Percentiles rank a stretch among this genome's conserved stretches.
Evolutionary conservation across 2,888 invertebrate species (phyloP).

Genomic region (Merodon equestris): DNA sequence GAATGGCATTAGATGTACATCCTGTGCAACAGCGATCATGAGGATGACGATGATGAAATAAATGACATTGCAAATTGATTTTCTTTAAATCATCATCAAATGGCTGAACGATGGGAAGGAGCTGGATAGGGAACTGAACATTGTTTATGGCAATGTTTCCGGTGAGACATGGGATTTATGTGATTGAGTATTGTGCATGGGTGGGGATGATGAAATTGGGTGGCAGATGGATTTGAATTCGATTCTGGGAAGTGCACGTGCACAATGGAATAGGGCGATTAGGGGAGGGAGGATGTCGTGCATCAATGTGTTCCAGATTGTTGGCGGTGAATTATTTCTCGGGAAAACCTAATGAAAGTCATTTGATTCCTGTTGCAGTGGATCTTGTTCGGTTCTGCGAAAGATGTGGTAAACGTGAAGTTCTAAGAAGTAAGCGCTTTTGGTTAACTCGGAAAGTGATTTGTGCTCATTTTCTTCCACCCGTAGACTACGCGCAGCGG

Average conservation of each 20-base stretch:
- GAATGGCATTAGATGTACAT: slow-evolving; percentile 57
- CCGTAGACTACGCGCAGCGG: too few species aligned
- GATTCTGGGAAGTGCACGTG: slow-evolving; percentile 29
- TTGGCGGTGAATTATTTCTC: neutral
- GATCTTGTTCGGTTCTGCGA: too few species aligned
- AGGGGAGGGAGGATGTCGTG: too few species aligned
- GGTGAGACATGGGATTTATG: slow-evolving; percentile 47
- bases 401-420: too few species aligned
- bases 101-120: slow-evolving; percentile 38
- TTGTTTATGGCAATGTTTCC: slow-evolving; percentile 55
- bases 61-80: slow-evolving; percentile 68
- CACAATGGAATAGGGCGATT: too few species aligned
- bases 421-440: too few species aligned
- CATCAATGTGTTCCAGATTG: neutral
- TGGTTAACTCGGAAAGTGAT: too few species aligned
- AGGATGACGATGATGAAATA: slow-evolving; percentile 47
- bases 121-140: slow-evolving; percentile 24
- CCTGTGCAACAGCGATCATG: slow-evolving; percentile 38
- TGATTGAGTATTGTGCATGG: slow-evolving; percentile 28
- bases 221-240: neutral
- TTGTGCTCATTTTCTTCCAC: too few species aligned
- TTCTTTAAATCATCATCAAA: slow-evolving; percentile 50
- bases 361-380: neutral
- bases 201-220: neutral
- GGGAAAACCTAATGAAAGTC: neutral